A percentile compares a stretch with the other conserved stretches of the same genome.
These are phyloP conservation scores for Elgaria multicarinata DNA, from an alignment of 2,113 vertebrate species.

Conservation along the genomic window DNA sequence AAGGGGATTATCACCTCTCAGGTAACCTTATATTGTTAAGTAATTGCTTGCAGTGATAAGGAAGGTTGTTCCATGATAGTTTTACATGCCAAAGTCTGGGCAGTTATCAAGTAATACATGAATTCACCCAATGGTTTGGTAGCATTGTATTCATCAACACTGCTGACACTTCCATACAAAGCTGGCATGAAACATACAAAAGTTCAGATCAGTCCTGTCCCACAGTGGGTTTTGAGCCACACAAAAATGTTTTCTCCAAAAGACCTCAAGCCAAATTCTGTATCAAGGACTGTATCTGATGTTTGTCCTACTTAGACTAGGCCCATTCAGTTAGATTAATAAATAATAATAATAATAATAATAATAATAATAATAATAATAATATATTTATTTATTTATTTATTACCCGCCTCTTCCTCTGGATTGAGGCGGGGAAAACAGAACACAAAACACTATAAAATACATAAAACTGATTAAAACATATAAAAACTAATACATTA, in stretches of 20 bases:
- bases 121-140: neutral
- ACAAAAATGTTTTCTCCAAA: neutral
- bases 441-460: too few relatives aligned
- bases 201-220: neutral
- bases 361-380: too few relatives aligned
- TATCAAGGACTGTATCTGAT: neutral
- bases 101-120: neutral
- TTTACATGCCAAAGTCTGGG: neutral
- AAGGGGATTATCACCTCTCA: neutral
- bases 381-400: too few relatives aligned
- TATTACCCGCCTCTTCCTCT: too few relatives aligned
- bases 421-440: too few relatives aligned
- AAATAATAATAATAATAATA: too few relatives aligned
- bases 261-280: neutral
- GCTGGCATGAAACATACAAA: neutral
- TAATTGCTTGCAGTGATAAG: neutral
- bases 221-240: neutral
- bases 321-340: too few relatives aligned
- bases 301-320: too few relatives aligned
- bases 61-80: neutral
- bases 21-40: neutral
- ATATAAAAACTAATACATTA: too few relatives aligned
- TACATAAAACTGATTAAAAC: too few relatives aligned
- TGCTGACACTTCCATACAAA: neutral
- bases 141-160: neutral